phyloP scores from a whole-genome alignment of 2,797 vertebrate species.

The Parauchenoglanis ngamensis region DNA sequence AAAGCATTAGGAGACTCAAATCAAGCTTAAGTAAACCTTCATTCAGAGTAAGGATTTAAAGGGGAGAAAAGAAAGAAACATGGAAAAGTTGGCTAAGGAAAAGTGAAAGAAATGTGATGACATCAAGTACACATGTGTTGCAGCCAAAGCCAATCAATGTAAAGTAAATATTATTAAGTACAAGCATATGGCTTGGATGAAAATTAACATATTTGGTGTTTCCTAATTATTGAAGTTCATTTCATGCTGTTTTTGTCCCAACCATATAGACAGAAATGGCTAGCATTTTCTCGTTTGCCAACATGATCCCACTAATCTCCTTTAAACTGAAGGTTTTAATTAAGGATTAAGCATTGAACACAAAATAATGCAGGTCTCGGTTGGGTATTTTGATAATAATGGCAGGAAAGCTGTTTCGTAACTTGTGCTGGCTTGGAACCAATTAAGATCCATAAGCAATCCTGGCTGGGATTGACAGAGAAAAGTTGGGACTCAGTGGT shows the following conservation, averaged over 20 bases:
- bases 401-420: background rate
- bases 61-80: slow-evolving; percentile 8
- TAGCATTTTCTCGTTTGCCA: background rate
- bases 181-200: slow-evolving; percentile 50
- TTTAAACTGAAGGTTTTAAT: slow-evolving; percentile 23
- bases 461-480: background rate
- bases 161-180: slow-evolving; percentile 58
- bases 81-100: background rate
- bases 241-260: background rate
- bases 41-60: slow-evolving; percentile 19
- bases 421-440: background rate
- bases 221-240: slow-evolving; percentile 32
- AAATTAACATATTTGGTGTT: slow-evolving; percentile 41
- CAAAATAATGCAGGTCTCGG: background rate
- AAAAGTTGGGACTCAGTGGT: background rate
- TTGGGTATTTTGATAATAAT: slow-evolving; percentile 5
- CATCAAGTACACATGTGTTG: slow-evolving; percentile 20
- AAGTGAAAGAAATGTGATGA: slow-evolving; percentile 36
- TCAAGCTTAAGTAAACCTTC: slow-evolving; percentile 47
- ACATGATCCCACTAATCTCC: background rate
- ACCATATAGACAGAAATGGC: background rate
- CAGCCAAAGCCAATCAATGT: slow-evolving; percentile 51
- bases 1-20: slow-evolving; percentile 17
- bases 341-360: background rate
- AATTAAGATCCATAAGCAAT: slow-evolving; percentile 12